A percentile compares a stretch with the other conserved stretches of the same genome.
These are phyloP conservation scores for Drosophila kanekoi DNA, from an alignment of 2,888 invertebrate species.

Conservation along the genomic window DNA sequence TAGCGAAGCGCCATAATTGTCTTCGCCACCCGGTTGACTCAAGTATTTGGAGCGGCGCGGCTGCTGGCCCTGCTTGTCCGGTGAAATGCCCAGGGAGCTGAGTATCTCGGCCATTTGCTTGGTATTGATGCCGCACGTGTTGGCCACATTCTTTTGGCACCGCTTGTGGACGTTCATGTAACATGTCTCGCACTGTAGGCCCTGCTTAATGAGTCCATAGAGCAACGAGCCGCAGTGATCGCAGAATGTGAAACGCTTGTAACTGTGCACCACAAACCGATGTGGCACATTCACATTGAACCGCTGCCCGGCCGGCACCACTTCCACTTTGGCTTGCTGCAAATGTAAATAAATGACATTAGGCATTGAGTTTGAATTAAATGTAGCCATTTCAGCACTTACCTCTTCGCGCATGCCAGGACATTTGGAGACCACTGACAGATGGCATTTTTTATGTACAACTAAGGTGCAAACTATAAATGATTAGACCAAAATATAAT, in stretches of 20 bases:
- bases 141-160: slow-evolving; percentile 99
- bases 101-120: slow-evolving; percentile 98
- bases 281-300: slow-evolving; percentile 99
- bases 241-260: slow-evolving; percentile 99
- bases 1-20: slow-evolving; percentile 85
- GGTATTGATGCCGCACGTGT: slow-evolving; percentile 99
- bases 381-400: slow-evolving; percentile 30
- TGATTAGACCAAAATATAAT: slow-evolving; percentile 53
- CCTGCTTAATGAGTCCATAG: slow-evolving; percentile 98
- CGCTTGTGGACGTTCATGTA: slow-evolving; percentile 99
- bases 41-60: slow-evolving; percentile 87
- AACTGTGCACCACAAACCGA: slow-evolving; percentile 97
- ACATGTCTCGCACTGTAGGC: slow-evolving; percentile 98
- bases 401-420: slow-evolving; percentile 98
- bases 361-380: background rate
- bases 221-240: slow-evolving; percentile 99
- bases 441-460: slow-evolving; percentile 99
- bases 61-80: slow-evolving; percentile 92
- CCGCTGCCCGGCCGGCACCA: slow-evolving; percentile 89
- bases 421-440: slow-evolving; percentile 98
- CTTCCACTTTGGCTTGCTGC: slow-evolving; percentile 87
- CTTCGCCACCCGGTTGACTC: slow-evolving; percentile 85
- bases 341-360: background rate
- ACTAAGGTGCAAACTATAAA: slow-evolving; percentile 98
- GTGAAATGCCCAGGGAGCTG: slow-evolving; percentile 95